Evolutionary conservation across 2,888 invertebrate genomes (phyloP).

Genomic region (Caenorhabditis panamensis): DNA sequence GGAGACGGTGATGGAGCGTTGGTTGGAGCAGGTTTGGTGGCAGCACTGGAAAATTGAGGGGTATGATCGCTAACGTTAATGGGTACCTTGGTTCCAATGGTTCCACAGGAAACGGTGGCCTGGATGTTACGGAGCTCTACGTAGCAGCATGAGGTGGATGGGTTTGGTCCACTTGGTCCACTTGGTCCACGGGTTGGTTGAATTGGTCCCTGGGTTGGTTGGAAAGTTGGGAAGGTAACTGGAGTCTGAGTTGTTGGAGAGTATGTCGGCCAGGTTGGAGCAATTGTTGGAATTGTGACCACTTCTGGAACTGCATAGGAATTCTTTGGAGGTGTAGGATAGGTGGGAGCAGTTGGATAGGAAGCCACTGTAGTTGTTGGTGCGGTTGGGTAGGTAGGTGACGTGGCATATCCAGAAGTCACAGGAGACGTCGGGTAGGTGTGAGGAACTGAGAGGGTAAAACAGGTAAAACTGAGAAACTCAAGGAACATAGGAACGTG

Average conservation of each 20-base stretch:
- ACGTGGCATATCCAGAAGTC: too few relatives aligned
- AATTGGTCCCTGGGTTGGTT: neutral
- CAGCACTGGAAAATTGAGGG: conserved; percentile 30
- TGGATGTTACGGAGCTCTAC: conserved; percentile 32
- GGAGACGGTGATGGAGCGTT: conserved; percentile 16
- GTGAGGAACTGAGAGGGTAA: conserved; percentile 9
- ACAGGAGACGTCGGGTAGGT: neutral
- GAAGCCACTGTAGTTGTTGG: neutral
- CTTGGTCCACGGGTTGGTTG: neutral
- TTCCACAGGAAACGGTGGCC: conserved; percentile 42
- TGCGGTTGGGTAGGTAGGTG: neutral
- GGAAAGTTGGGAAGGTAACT: neutral
- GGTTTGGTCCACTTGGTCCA: neutral
- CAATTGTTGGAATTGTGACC: neutral
- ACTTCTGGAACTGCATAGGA: neutral
- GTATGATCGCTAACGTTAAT: neutral
- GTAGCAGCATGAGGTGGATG: conserved; percentile 44
- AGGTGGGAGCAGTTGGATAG: conserved; percentile 14
- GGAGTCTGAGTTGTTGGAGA: neutral
- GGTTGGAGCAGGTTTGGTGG: conserved; percentile 21
- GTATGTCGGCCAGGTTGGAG: neutral
- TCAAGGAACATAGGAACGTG: conserved; percentile 1
- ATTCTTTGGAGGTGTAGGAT: conserved; percentile 14
- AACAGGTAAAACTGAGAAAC: too few relatives aligned
- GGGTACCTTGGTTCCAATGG: neutral